Conservation (phyloP, 2,113 vertebrate species). For the Syngnathus floridae region DNA sequence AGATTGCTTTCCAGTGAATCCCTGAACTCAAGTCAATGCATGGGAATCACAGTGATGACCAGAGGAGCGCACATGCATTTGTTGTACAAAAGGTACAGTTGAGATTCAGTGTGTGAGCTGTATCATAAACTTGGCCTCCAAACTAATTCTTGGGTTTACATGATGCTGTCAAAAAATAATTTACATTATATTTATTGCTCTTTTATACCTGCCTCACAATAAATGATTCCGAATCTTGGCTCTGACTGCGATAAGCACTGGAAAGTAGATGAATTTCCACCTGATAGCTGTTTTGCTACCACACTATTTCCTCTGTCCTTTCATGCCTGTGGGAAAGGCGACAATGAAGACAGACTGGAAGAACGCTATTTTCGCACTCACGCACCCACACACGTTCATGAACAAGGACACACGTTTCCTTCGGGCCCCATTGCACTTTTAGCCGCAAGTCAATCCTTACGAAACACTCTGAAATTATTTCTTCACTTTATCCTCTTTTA, state of each 20-base stretch:
- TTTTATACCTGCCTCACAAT: no score
- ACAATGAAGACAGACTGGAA: background rate
- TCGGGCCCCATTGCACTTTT: slow-evolving; percentile 28
- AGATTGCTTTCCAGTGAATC: no score
- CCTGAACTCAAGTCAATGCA: no score
- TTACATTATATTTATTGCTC: no score
- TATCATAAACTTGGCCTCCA: no score
- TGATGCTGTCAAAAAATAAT: no score
- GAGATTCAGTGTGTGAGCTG: no score
- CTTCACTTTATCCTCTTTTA: slow-evolving; percentile 40
- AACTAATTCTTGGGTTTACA: no score
- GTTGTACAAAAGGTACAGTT: no score
- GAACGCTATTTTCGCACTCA: slow-evolving; percentile 1
- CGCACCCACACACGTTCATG: background rate
- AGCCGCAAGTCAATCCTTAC: slow-evolving; percentile 53
- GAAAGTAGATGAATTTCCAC: background rate
- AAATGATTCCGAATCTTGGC: background rate
- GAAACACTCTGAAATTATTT: slow-evolving; percentile 60
- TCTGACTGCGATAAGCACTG: background rate
- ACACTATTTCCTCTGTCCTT: background rate
- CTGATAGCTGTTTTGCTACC: background rate
- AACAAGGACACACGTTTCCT: slow-evolving; percentile 13
- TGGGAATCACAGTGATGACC: no score
- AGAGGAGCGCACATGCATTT: no score
- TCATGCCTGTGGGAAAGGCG: background rate